Conservation (phyloP, 2,113 vertebrate species). For the Clupea harengus region DNA sequence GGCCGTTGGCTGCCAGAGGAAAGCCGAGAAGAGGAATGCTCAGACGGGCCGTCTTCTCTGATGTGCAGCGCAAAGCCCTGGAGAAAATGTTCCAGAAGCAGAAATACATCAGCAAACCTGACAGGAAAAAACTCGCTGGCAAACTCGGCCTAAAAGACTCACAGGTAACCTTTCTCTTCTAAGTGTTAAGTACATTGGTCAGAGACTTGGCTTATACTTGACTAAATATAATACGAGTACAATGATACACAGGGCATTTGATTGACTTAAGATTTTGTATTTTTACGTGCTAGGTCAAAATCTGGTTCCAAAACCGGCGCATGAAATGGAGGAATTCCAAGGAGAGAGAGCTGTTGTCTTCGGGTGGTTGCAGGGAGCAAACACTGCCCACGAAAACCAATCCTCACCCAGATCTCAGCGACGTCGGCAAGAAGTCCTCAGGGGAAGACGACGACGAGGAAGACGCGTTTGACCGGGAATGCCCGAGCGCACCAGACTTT, state of each 20-base stretch:
- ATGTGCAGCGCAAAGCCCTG: conserved; percentile 93
- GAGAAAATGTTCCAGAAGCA: conserved; percentile 99
- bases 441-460: conserved; percentile 70
- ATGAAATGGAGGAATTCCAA: conserved; percentile 99
- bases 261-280: not conserved
- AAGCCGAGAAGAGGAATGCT: conserved; percentile 96
- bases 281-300: conserved; percentile 81
- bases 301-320: conserved; percentile 98
- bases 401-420: conserved; percentile 96
- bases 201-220: conserved; percentile 30
- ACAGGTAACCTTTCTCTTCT: conserved; percentile 72
- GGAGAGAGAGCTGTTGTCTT: conserved; percentile 91
- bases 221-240: conserved; percentile 7
- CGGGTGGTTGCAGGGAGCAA: conserved; percentile 93
- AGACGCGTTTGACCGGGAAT: conserved; percentile 43
- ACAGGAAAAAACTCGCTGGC: conserved; percentile 90
- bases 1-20: conserved; percentile 87
- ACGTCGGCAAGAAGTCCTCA: conserved; percentile 86
- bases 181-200: not conserved
- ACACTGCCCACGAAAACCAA: conserved; percentile 96
- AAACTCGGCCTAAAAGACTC: conserved; percentile 96
- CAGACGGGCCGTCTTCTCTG: conserved; percentile 92
- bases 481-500: conserved; percentile 44
- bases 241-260: not conserved
- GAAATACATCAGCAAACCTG: conserved; percentile 99